These are phyloP conservation scores for Palythoa grandiflora DNA, from an alignment of 92 coral and sea anemone species.

Conservation along the genomic window DNA sequence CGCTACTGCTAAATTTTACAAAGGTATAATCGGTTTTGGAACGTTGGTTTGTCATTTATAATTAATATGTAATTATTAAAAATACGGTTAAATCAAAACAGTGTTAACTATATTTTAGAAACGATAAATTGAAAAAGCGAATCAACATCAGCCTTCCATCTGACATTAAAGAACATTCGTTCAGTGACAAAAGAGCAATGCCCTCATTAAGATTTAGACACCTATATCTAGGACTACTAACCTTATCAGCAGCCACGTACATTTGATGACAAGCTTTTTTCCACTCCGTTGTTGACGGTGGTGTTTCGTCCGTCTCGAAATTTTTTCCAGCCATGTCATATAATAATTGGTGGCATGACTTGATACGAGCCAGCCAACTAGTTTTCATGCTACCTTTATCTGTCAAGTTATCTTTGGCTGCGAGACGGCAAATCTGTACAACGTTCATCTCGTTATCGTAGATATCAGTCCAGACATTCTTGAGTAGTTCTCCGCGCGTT, in stretches of 20 bases:
- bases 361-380: conserved; percentile 23
- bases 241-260: conserved; percentile 42
- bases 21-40: too few species aligned
- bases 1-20: too few species aligned
- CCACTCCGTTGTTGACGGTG: conserved; percentile 35
- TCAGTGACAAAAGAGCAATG: too few species aligned
- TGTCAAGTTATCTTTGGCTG: conserved; percentile 33
- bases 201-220: too few species aligned
- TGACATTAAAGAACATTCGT: too few species aligned
- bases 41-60: too few species aligned
- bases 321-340: conserved; percentile 19
- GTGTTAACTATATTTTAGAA: neutral
- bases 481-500: neutral
- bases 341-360: conserved; percentile 47
- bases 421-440: conserved; percentile 30
- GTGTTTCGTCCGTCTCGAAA: conserved; percentile 29
- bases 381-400: conserved; percentile 42
- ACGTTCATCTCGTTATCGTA: conserved; percentile 32
- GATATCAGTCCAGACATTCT: conserved; percentile 39
- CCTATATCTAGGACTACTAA: neutral
- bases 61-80: too few species aligned
- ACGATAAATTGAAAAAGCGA: too few species aligned
- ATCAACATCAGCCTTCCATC: too few species aligned
- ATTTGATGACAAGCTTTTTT: conserved; percentile 41
- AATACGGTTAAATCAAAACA: neutral